Evolutionary conservation across 30 jellyfish, hydroid and myxozoan species (phyloP).

Genomic region (Morbakka virulenta): DNA sequence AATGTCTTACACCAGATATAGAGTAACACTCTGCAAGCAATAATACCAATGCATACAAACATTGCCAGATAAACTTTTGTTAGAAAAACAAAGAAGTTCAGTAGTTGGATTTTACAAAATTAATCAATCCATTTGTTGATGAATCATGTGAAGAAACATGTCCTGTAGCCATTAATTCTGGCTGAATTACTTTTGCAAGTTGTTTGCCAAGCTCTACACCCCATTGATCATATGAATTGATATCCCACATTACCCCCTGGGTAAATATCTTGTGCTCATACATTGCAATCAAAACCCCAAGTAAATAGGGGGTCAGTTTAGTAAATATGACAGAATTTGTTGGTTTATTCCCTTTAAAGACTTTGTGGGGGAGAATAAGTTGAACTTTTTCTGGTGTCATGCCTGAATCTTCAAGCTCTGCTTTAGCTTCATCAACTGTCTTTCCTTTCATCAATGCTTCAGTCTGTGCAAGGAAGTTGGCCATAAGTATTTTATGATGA

Average conservation of each 20-base stretch:
- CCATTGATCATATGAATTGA: constrained; percentile 99
- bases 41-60: too few relatives aligned
- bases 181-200: constrained; percentile 90
- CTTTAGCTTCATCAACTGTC: constrained; percentile 75
- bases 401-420: constrained; percentile 67
- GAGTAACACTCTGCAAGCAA: too few relatives aligned
- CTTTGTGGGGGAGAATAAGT: constrained; percentile 83
- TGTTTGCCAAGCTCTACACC: constrained; percentile 99
- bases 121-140: constrained; percentile 94
- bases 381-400: constrained; percentile 43
- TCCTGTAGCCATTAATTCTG: constrained; percentile 60
- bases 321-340: constrained; percentile 83
- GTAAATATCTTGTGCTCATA: constrained; percentile 99
- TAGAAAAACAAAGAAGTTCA: too few relatives aligned
- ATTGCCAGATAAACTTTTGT: too few relatives aligned
- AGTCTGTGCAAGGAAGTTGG: constrained; percentile 98
- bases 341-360: constrained; percentile 93
- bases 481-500: constrained; percentile 95
- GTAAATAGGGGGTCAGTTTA: constrained; percentile 86
- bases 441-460: constrained; percentile 99
- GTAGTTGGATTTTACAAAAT: constrained; percentile 55
- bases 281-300: constrained; percentile 91
- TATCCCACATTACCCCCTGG: constrained; percentile 99
- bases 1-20: too few relatives aligned
- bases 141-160: constrained; percentile 85